phyloP scores from a whole-genome alignment of 2,888 invertebrate genomes.

The Falcaria lacertinaria region DNA sequence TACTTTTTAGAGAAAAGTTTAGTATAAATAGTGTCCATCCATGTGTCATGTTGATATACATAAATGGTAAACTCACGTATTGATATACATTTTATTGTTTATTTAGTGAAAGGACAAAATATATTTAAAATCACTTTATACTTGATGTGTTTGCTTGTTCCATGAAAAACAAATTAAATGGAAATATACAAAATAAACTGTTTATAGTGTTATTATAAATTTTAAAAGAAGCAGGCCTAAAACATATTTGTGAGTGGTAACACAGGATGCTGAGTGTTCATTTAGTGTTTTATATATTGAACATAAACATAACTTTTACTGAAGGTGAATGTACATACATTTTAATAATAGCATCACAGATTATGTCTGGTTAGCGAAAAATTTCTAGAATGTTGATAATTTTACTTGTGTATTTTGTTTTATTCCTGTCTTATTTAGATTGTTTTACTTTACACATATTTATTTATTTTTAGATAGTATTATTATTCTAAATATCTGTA shows the following conservation, averaged over 20 bases:
- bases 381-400: conserved; percentile 40
- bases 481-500: conserved; percentile 18
- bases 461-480: conserved; percentile 27
- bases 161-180: background rate
- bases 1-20: background rate
- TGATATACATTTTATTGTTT: background rate
- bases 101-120: background rate
- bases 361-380: conserved; percentile 13
- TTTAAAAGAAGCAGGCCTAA: conserved; percentile 16
- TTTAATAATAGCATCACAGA: conserved; percentile 29
- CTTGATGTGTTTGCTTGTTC: no score
- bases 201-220: no score
- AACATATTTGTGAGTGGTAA: conserved; percentile 9
- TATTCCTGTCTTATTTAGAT: conserved; percentile 33
- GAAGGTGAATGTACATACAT: conserved; percentile 18
- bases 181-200: conserved; percentile 4
- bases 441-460: conserved; percentile 31
- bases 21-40: background rate
- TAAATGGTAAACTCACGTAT: no score
- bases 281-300: background rate
- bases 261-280: conserved; percentile 6
- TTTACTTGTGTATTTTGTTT: conserved; percentile 32
- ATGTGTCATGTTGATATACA: background rate
- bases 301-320: background rate
- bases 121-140: background rate